phyloP scores from a whole-genome alignment of 2,888 invertebrate species.

The Bedellia somnulentella region DNA sequence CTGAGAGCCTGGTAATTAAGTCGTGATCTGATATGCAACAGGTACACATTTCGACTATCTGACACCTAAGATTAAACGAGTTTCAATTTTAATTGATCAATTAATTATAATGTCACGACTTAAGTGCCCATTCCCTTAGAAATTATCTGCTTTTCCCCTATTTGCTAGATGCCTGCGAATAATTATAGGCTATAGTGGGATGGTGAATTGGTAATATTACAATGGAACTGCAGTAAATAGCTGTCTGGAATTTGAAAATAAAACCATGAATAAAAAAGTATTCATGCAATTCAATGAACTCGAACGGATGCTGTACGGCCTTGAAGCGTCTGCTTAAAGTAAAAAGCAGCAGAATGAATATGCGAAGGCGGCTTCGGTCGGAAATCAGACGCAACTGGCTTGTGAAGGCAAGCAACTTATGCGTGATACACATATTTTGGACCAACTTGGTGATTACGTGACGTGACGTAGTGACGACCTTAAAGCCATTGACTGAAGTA shows the following conservation, averaged over 20 bases:
- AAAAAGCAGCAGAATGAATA: slow-evolving; percentile 22
- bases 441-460: too few species aligned
- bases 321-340: slow-evolving; percentile 21
- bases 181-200: too few species aligned
- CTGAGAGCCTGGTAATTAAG: slow-evolving; percentile 21
- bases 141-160: too few species aligned
- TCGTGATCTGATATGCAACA: slow-evolving; percentile 13
- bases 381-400: slow-evolving; percentile 19
- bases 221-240: not conserved
- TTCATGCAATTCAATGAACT: slow-evolving; percentile 22
- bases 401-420: slow-evolving; percentile 49
- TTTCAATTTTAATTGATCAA: slow-evolving; percentile 21
- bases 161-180: too few species aligned
- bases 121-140: not conserved
- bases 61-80: slow-evolving; percentile 22
- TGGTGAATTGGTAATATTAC: too few species aligned
- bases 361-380: slow-evolving; percentile 16
- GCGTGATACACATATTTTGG: too few species aligned
- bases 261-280: slow-evolving; percentile 1
- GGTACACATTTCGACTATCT: slow-evolving; percentile 17
- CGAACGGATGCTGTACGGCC: slow-evolving; percentile 24
- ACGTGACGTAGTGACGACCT: too few species aligned
- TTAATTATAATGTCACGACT: slow-evolving; percentile 20
- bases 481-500: too few species aligned
- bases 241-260: not conserved